These are phyloP conservation scores for Dynastes tityus DNA, from an alignment of 2,888 invertebrate genomes.

Conservation along the genomic window DNA sequence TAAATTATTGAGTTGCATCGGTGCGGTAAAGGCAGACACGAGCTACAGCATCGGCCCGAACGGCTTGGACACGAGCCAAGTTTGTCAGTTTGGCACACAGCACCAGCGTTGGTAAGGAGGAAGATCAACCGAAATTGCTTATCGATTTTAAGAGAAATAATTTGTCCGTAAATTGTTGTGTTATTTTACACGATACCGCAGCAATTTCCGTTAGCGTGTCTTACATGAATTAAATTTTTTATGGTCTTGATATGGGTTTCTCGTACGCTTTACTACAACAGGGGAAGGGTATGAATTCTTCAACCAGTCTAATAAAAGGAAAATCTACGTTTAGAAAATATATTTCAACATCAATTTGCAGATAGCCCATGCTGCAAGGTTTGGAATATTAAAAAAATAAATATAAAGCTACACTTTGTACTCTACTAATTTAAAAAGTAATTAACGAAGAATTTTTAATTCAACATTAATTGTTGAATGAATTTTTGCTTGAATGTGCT, in stretches of 20 bases:
- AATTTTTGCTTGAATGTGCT: too few relatives aligned
- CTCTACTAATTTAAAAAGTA: too few relatives aligned
- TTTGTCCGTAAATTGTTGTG: conserved; percentile 26
- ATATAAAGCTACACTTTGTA: too few relatives aligned
- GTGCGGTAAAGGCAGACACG: background rate
- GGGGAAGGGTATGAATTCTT: too few relatives aligned
- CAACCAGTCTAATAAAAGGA: too few relatives aligned
- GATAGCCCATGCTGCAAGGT: too few relatives aligned
- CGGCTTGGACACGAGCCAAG: conserved; percentile 35
- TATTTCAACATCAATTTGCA: too few relatives aligned
- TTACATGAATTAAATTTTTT: conserved; percentile 19
- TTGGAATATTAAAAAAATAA: too few relatives aligned
- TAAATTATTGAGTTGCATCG: conserved; percentile 43
- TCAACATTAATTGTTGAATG: too few relatives aligned
- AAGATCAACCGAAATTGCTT: conserved; percentile 33
- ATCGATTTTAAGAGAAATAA: conserved; percentile 39
- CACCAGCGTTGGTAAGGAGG: background rate
- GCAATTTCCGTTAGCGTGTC: conserved; percentile 11
- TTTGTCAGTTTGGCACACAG: conserved; percentile 31
- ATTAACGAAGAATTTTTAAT: too few relatives aligned
- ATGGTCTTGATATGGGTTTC: background rate
- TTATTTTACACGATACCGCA: conserved; percentile 32
- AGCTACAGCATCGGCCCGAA: background rate
- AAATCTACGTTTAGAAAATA: too few relatives aligned
- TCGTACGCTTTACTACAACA: background rate